Evolutionary conservation across 2,113 vertebrate genomes (phyloP).

Genomic region (Mormoops blainvillei): DNA sequence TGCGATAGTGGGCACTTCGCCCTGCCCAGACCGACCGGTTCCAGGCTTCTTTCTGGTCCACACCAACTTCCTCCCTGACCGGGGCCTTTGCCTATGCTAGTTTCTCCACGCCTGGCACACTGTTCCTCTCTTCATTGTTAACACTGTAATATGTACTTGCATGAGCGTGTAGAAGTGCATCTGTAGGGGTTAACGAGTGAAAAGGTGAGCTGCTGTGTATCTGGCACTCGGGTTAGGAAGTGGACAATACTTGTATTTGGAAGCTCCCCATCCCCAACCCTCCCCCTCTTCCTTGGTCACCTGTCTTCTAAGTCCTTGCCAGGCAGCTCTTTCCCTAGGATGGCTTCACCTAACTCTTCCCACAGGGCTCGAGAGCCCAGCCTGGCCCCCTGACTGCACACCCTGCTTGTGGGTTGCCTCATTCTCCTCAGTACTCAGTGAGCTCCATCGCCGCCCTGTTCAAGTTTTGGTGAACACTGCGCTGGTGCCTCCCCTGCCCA

Average conservation of each 20-base stretch:
- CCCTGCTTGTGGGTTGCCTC: not conserved
- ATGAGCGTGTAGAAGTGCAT: fast-evolving
- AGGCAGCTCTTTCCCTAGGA: not conserved
- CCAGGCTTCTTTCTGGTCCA: not conserved
- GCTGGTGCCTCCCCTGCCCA: not conserved
- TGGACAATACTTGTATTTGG: not conserved
- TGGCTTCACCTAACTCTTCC: not conserved
- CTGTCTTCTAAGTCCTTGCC: not conserved
- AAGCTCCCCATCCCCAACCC: not conserved
- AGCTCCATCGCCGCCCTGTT: not conserved
- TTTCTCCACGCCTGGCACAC: not conserved
- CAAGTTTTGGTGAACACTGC: not conserved
- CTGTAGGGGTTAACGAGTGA: not conserved
- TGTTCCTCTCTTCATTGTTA: not conserved
- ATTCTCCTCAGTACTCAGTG: fast-evolving
- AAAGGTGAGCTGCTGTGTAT: not conserved
- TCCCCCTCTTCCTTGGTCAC: not conserved
- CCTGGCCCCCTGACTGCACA: not conserved
- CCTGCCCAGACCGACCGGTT: too few species aligned
- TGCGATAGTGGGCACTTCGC: fast-evolving
- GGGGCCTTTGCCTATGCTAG: not conserved
- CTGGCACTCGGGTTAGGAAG: too few species aligned
- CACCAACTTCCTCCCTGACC: not conserved
- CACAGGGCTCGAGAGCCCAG: not conserved
- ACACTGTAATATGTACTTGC: not conserved